These are phyloP conservation scores for Orthosia gothica DNA, from an alignment of 2,888 invertebrate species.

Conservation along the genomic window DNA sequence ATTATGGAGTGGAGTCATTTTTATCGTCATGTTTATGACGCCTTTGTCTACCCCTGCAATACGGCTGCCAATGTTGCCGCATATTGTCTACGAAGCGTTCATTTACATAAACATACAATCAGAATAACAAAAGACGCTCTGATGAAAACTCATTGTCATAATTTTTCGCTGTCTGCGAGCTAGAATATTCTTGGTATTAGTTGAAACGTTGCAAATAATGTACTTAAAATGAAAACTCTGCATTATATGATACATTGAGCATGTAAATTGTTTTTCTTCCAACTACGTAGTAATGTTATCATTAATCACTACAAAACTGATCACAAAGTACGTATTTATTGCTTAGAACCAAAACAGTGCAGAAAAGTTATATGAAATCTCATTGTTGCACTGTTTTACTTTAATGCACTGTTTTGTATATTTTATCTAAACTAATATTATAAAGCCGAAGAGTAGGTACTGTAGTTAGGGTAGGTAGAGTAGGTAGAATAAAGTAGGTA, in stretches of 20 bases:
- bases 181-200: conserved; percentile 68
- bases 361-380: no score
- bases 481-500: no score
- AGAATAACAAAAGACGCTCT: conserved; percentile 77
- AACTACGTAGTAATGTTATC: no score
- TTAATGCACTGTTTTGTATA: no score
- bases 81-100: conserved; percentile 65
- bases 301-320: no score
- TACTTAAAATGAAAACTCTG: conserved; percentile 29
- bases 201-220: conserved; percentile 36
- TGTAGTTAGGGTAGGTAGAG: no score
- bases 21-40: conserved; percentile 41
- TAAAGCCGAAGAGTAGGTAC: no score
- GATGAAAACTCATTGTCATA: conserved; percentile 75
- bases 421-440: no score
- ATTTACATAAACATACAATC: conserved; percentile 80
- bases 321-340: no score
- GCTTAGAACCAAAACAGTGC: no score
- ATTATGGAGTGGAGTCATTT: conserved; percentile 71
- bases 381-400: no score
- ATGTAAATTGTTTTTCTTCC: conserved; percentile 36
- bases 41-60: conserved; percentile 43
- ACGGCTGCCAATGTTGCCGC: conserved; percentile 56
- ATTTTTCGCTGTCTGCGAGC: conserved; percentile 69
- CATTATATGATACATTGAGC: conserved; percentile 20